Conservation (phyloP, 1,140 invertebrate genomes). For the Ips typographus region DNA sequence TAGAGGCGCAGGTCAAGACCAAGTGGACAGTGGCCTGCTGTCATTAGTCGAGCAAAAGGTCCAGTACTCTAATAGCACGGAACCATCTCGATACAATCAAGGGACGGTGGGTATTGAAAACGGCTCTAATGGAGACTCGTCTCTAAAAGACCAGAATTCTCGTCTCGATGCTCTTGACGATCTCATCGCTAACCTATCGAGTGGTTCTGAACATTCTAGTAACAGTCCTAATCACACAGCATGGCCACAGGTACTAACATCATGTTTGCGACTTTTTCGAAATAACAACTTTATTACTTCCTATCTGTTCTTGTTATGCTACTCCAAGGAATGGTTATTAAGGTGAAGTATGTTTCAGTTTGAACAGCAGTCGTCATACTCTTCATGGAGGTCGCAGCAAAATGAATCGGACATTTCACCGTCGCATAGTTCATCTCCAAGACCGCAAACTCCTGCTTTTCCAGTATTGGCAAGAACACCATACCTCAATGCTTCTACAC, state of each 20-base stretch:
- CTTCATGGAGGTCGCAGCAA: slow-evolving; percentile 58
- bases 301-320: slow-evolving; percentile 9
- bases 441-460: slow-evolving; percentile 87
- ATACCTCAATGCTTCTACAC: slow-evolving; percentile 65
- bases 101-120: slow-evolving; percentile 52
- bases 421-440: slow-evolving; percentile 55
- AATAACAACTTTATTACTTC: background rate
- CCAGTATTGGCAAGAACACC: slow-evolving; percentile 86
- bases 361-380: slow-evolving; percentile 59
- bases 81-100: slow-evolving; percentile 32
- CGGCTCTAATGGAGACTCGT: slow-evolving; percentile 32
- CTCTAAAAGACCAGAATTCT: slow-evolving; percentile 40
- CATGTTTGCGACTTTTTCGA: slow-evolving; percentile 8
- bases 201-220: slow-evolving; percentile 49
- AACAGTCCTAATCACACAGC: slow-evolving; percentile 50
- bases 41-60: slow-evolving; percentile 53
- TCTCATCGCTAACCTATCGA: slow-evolving; percentile 51
- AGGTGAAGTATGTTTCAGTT: no score
- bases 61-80: slow-evolving; percentile 38
- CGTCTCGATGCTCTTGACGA: slow-evolving; percentile 49
- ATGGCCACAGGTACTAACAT: slow-evolving; percentile 53
- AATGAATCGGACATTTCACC: slow-evolving; percentile 59
- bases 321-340: no score
- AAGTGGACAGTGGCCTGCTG: slow-evolving; percentile 52
- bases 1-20: slow-evolving; percentile 44